Conservation (phyloP, 2,113 vertebrate species). For the Leucoraja erinaceus region DNA sequence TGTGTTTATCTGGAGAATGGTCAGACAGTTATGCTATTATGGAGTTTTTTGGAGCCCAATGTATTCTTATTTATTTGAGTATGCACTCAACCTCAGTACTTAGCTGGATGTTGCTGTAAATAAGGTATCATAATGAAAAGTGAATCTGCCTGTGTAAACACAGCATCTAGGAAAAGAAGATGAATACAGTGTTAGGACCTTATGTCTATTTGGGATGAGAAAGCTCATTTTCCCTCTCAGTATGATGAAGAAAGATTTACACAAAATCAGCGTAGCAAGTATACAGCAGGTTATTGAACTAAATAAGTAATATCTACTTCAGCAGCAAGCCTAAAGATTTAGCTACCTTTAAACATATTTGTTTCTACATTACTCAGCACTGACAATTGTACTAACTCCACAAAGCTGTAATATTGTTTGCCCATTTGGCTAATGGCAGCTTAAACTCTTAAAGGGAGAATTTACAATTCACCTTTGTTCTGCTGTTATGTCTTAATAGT, state of each 20-base stretch:
- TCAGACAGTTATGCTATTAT: slow-evolving; percentile 21
- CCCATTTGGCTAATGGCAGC: slow-evolving; percentile 27
- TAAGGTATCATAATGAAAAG: slow-evolving; percentile 34
- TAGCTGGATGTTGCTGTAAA: slow-evolving; percentile 29
- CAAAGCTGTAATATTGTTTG: not conserved
- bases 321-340: slow-evolving; percentile 13
- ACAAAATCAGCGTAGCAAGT: not conserved
- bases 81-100: not conserved
- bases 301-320: slow-evolving; percentile 22
- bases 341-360: slow-evolving; percentile 13
- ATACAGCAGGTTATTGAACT: not conserved
- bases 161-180: slow-evolving; percentile 33
- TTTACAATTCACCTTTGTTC: slow-evolving; percentile 28
- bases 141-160: slow-evolving; percentile 23
- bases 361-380: slow-evolving; percentile 26
- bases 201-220: slow-evolving; percentile 29
- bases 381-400: slow-evolving; percentile 16
- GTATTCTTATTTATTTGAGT: slow-evolving; percentile 1
- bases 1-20: not conserved
- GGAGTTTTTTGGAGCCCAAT: slow-evolving; percentile 19
- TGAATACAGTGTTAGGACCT: slow-evolving; percentile 16
- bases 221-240: slow-evolving; percentile 12
- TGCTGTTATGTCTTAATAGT: not conserved
- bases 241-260: slow-evolving; percentile 28
- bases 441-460: not conserved